These are phyloP conservation scores for Terrapene triunguis DNA, from an alignment of 2,113 vertebrate species.

Conservation along the genomic window DNA sequence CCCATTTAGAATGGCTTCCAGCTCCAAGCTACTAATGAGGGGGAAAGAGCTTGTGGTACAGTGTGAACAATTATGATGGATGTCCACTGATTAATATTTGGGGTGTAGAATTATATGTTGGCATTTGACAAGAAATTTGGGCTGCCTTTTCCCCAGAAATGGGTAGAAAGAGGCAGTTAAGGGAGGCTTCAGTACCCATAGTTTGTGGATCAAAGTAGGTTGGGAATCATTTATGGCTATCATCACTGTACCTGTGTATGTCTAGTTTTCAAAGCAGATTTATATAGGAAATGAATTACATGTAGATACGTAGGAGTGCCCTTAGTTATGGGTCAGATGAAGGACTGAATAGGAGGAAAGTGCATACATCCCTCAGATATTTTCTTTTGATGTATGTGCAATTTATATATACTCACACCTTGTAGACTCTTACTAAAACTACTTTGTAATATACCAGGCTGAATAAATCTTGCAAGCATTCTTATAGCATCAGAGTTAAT, in stretches of 20 bases:
- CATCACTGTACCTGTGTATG: not conserved
- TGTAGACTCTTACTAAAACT: not conserved
- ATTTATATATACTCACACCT: not conserved
- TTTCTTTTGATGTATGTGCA: not conserved
- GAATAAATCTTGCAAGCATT: conserved; percentile 1
- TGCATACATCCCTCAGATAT: not conserved
- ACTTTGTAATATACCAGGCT: not conserved
- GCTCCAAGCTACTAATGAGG: not conserved
- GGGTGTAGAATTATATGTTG: not conserved
- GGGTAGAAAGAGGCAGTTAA: not conserved
- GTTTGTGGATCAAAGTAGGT: not conserved
- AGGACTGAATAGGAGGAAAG: not conserved
- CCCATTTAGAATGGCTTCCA: not conserved
- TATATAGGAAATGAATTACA: not conserved
- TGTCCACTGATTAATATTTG: not conserved
- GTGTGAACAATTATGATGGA: not conserved
- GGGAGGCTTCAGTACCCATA: not conserved
- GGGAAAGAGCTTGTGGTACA: not conserved
- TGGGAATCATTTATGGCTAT: not conserved
- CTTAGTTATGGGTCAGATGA: not conserved
- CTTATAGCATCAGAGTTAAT: conserved; percentile 54
- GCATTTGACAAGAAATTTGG: not conserved
- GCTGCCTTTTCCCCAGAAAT: not conserved
- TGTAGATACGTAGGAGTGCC: not conserved
- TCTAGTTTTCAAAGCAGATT: not conserved